Conservation (phyloP, 2,888 invertebrate genomes). For the Zygothrica quintamaculata region DNA sequence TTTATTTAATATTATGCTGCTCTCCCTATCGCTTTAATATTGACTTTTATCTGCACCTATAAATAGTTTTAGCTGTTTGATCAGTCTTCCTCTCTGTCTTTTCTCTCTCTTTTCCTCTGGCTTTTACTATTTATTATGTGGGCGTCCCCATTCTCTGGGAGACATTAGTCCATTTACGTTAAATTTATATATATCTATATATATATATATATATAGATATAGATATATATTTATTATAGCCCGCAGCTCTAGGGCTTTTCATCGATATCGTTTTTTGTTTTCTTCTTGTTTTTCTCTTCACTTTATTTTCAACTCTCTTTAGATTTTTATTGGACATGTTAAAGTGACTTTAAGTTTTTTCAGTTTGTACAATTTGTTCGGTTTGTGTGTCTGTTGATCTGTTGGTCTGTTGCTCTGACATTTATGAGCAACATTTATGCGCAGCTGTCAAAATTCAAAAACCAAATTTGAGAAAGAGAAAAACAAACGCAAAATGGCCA, state of each 20-base stretch:
- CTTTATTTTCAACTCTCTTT: too few species aligned
- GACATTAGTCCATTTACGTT: too few species aligned
- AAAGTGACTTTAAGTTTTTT: neutral
- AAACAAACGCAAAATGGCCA: constrained; percentile 59
- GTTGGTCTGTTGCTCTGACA: too few species aligned
- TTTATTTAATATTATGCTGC: constrained; percentile 6
- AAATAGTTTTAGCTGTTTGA: constrained; percentile 43
- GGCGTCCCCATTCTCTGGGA: too few species aligned
- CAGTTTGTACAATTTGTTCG: constrained; percentile 4
- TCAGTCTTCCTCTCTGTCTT: too few species aligned
- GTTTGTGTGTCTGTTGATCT: too few species aligned
- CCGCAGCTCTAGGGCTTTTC: constrained; percentile 65
- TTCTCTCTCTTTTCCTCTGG: too few species aligned
- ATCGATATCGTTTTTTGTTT: constrained; percentile 43
- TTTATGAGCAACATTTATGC: constrained; percentile 72
- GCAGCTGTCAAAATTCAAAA: constrained; percentile 70
- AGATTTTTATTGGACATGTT: constrained; percentile 8
- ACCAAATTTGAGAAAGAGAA: constrained; percentile 36
- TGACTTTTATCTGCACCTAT: constrained; percentile 46
- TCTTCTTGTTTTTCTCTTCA: too few species aligned
- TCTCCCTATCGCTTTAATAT: constrained; percentile 50
- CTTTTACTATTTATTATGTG: too few species aligned
- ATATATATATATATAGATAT: too few species aligned
- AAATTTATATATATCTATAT: too few species aligned
- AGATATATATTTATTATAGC: constrained; percentile 68